Percentiles rank a stretch among this genome's conserved stretches.
Conservation (phyloP, 2,888 invertebrate genomes). For the Ophioninae sp. region DNA sequence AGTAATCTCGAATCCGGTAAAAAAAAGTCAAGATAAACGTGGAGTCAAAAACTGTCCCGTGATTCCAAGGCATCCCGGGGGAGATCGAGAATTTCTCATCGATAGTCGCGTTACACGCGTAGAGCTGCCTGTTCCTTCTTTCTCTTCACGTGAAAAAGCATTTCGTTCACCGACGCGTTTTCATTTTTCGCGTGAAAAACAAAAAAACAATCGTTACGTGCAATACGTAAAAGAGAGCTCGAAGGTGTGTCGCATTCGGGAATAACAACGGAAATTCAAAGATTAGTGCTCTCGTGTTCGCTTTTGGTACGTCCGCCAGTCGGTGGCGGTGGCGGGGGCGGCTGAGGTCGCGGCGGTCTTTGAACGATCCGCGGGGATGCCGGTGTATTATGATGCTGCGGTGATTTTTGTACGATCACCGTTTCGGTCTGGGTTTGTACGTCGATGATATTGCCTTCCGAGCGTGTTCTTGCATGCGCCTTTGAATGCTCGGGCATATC, state of each 20-base stretch:
- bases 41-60: background rate
- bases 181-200: background rate
- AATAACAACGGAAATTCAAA: slow-evolving; percentile 66
- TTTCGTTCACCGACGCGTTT: slow-evolving; percentile 46
- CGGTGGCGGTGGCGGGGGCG: slow-evolving; percentile 80
- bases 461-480: slow-evolving; percentile 81
- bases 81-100: slow-evolving; percentile 38
- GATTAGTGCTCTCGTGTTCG: slow-evolving; percentile 79
- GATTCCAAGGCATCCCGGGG: slow-evolving; percentile 42
- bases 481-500: slow-evolving; percentile 72
- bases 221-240: slow-evolving; percentile 3
- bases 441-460: slow-evolving; percentile 85
- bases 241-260: background rate
- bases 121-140: background rate
- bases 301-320: slow-evolving; percentile 70
- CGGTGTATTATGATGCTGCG: slow-evolving; percentile 70
- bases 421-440: slow-evolving; percentile 79
- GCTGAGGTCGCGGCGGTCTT: slow-evolving; percentile 77
- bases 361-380: slow-evolving; percentile 76
- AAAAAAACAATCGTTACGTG: background rate
- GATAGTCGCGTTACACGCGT: slow-evolving; percentile 48
- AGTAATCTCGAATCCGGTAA: background rate
- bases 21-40: slow-evolving; percentile 12
- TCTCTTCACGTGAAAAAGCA: slow-evolving; percentile 34
- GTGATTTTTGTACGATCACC: slow-evolving; percentile 74